Evolutionary conservation across 2,888 invertebrate genomes (phyloP).

Genomic region (Subacronicta megacephala): DNA sequence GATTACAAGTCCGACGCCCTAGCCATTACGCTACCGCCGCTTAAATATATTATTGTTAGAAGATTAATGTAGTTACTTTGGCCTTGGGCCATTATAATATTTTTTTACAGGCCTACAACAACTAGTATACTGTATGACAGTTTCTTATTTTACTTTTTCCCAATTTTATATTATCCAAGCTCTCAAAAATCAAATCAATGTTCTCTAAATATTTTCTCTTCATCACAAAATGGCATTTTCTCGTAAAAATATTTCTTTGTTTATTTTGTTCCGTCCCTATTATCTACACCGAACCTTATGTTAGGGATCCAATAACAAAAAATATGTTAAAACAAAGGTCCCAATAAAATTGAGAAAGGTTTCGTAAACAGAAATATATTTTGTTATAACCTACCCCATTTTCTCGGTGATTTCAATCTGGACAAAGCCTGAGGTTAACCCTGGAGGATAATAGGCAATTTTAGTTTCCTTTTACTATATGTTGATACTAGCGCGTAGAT

Average conservation of each 20-base stretch:
- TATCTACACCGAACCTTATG: slow-evolving; percentile 8
- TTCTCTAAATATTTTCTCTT: slow-evolving; percentile 20
- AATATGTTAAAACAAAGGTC: slow-evolving; percentile 23
- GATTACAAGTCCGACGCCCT: too few relatives aligned
- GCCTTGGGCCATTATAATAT: too few relatives aligned
- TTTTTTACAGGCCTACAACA: too few relatives aligned
- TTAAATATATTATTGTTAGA: too few relatives aligned
- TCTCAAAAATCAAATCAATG: slow-evolving; percentile 9
- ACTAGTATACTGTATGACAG: too few relatives aligned
- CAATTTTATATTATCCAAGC: too few relatives aligned
- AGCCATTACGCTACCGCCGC: too few relatives aligned
- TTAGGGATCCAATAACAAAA: slow-evolving; percentile 23
- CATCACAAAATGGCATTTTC: slow-evolving; percentile 19
- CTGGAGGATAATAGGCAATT: slow-evolving; percentile 2
- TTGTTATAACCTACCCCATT: slow-evolving; percentile 9
- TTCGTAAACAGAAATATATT: slow-evolving; percentile 6
- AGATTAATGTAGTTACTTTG: too few relatives aligned
- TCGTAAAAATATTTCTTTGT: slow-evolving; percentile 23
- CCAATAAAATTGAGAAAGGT: slow-evolving; percentile 23
- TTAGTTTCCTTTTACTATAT: slow-evolving; percentile 5
- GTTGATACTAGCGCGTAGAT: not conserved
- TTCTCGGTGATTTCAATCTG: slow-evolving; percentile 7
- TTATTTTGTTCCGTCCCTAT: slow-evolving; percentile 26
- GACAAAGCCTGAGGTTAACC: not conserved
- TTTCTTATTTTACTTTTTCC: too few relatives aligned